phyloP scores from a whole-genome alignment of 2,113 vertebrate genomes.

The Plectropomus leopardus region DNA sequence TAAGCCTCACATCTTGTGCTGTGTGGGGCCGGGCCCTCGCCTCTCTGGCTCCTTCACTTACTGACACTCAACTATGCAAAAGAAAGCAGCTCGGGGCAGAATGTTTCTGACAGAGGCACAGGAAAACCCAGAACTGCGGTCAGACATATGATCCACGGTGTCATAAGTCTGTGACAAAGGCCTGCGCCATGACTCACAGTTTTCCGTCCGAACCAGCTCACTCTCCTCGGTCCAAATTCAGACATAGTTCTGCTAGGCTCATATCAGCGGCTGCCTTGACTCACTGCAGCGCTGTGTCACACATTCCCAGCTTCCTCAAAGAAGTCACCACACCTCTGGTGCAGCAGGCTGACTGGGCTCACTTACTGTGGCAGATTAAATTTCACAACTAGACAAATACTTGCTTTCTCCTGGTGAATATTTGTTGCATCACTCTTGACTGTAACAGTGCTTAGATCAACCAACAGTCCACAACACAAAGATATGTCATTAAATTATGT shows the following conservation, averaged over 20 bases:
- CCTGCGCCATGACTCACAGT: slow-evolving; percentile 44
- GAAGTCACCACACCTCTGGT: background rate
- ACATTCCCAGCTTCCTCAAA: slow-evolving; percentile 41
- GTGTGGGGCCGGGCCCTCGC: background rate
- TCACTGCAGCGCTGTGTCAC: slow-evolving; percentile 29
- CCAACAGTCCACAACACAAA: too few relatives aligned
- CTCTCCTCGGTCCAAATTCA: slow-evolving; percentile 14
- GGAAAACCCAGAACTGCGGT: slow-evolving; percentile 27
- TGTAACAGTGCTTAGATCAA: too few relatives aligned
- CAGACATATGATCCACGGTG: slow-evolving; percentile 33
- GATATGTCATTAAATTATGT: too few relatives aligned
- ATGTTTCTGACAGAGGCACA: background rate
- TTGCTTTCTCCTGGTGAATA: background rate
- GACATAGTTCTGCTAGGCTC: slow-evolving; percentile 38
- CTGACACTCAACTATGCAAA: slow-evolving; percentile 18
- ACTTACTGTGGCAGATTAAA: background rate
- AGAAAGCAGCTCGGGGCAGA: background rate
- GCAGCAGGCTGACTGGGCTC: background rate
- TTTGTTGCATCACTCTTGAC: background rate
- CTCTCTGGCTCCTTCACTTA: slow-evolving; percentile 1
- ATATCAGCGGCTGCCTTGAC: slow-evolving; percentile 42
- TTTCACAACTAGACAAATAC: background rate
- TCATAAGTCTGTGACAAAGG: slow-evolving; percentile 49
- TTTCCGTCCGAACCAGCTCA: slow-evolving; percentile 41
- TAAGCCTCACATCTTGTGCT: background rate